Percentiles rank a stretch among this genome's conserved stretches.
Conservation (phyloP, 1,140 invertebrate genomes). For the Nomia melanderi region DNA sequence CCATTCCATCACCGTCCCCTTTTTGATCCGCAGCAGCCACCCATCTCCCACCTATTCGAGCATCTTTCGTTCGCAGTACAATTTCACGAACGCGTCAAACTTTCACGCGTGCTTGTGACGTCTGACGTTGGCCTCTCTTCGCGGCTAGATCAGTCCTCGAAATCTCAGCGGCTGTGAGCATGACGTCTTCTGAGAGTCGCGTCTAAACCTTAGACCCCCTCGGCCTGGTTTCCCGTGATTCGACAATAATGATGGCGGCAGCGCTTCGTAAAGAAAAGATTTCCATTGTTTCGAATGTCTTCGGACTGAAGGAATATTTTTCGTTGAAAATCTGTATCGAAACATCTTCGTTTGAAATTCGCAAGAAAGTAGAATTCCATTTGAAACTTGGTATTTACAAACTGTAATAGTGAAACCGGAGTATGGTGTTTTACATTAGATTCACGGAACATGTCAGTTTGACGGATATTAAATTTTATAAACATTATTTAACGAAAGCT, state of each 20-base stretch:
- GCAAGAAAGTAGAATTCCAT: too few species aligned
- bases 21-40: neutral
- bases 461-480: too few species aligned
- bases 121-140: conserved; percentile 18
- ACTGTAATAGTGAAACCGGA: too few species aligned
- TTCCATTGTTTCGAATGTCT: too few species aligned
- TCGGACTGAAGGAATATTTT: too few species aligned
- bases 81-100: conserved; percentile 54
- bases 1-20: neutral
- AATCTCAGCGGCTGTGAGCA: conserved; percentile 9
- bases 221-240: neutral
- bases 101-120: conserved; percentile 51
- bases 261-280: neutral
- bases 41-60: too few species aligned
- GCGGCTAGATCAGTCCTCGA: conserved; percentile 20
- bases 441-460: too few species aligned
- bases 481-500: too few species aligned
- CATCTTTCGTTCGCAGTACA: conserved; percentile 2
- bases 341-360: too few species aligned
- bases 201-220: conserved; percentile 2
- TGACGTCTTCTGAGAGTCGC: conserved; percentile 13
- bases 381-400: too few species aligned
- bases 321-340: too few species aligned
- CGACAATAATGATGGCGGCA: neutral
- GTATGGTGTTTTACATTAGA: too few species aligned